These are phyloP conservation scores for Tridacna crocea DNA, from an alignment of 2,888 invertebrate species.

Conservation along the genomic window DNA sequence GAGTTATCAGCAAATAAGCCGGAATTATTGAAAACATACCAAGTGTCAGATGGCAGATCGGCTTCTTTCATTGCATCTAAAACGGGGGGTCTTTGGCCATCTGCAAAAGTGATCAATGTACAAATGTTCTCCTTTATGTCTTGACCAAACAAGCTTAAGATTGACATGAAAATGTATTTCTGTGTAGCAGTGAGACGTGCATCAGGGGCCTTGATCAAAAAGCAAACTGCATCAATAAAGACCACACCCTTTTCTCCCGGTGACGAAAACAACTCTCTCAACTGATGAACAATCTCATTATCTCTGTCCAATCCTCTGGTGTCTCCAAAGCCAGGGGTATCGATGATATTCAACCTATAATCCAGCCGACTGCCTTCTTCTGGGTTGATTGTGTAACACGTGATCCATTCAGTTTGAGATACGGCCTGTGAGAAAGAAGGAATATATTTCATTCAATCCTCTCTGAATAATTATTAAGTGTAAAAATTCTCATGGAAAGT, in stretches of 20 bases:
- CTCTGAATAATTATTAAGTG: no score
- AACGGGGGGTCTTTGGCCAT: slow-evolving; percentile 62
- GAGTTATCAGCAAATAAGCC: slow-evolving; percentile 56
- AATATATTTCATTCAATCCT: neutral
- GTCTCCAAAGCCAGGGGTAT: slow-evolving; percentile 51
- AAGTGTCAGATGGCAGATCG: slow-evolving; percentile 46
- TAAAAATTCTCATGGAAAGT: no score
- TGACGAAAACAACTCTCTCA: slow-evolving; percentile 27
- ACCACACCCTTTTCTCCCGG: slow-evolving; percentile 42
- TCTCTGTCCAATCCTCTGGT: slow-evolving; percentile 43
- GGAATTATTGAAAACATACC: slow-evolving; percentile 63
- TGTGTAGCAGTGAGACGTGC: slow-evolving; percentile 59
- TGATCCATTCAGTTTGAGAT: slow-evolving; percentile 61
- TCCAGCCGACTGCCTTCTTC: slow-evolving; percentile 24
- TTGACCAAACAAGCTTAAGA: slow-evolving; percentile 61
- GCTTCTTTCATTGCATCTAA: slow-evolving; percentile 54
- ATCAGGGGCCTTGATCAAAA: slow-evolving; percentile 62
- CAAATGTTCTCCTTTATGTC: slow-evolving; percentile 61
- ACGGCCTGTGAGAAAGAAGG: slow-evolving; percentile 26
- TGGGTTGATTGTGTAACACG: slow-evolving; percentile 44
- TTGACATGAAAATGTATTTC: slow-evolving; percentile 61
- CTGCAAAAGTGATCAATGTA: slow-evolving; percentile 64
- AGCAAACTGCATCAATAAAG: slow-evolving; percentile 62
- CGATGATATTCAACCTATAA: slow-evolving; percentile 43
- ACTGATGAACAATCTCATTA: slow-evolving; percentile 36